Evolutionary conservation across 2,113 vertebrate species (phyloP).

Genomic region (Burhinus oedicnemus): DNA sequence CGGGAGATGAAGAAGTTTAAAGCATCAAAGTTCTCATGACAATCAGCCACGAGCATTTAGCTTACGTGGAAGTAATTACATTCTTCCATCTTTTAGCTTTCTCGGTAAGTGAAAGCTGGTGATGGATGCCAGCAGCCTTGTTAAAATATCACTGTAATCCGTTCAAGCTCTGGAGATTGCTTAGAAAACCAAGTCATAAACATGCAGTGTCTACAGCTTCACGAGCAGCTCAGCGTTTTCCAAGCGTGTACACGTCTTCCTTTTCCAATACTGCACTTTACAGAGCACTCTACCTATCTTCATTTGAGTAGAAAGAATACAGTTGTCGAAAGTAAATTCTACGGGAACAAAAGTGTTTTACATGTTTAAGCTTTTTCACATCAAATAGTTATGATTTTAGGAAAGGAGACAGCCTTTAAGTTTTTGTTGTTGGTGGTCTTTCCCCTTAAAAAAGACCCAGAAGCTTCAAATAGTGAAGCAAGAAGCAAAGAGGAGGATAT

Average conservation of each 20-base stretch:
- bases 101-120: slow-evolving; percentile 28
- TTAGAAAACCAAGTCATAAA: slow-evolving; percentile 45
- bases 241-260: background rate
- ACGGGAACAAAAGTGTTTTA: background rate
- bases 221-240: slow-evolving; percentile 38
- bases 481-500: background rate
- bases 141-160: slow-evolving; percentile 61
- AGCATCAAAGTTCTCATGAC: background rate
- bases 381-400: background rate
- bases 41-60: background rate
- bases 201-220: slow-evolving; percentile 22
- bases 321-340: background rate
- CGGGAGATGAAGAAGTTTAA: slow-evolving; percentile 9
- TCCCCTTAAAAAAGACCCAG: background rate
- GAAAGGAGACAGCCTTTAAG: background rate
- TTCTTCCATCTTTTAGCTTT: slow-evolving; percentile 44
- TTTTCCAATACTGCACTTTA: background rate
- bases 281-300: background rate
- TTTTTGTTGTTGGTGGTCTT: background rate
- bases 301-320: background rate
- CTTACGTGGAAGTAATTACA: slow-evolving; percentile 33
- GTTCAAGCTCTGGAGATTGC: slow-evolving; percentile 36
- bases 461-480: slow-evolving; percentile 13
- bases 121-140: slow-evolving; percentile 50
- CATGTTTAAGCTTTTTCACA: background rate